Percentiles rank a stretch among this genome's conserved stretches.
Conservation (phyloP, 2,113 vertebrate species). For the Xiphophorus couchianus region DNA sequence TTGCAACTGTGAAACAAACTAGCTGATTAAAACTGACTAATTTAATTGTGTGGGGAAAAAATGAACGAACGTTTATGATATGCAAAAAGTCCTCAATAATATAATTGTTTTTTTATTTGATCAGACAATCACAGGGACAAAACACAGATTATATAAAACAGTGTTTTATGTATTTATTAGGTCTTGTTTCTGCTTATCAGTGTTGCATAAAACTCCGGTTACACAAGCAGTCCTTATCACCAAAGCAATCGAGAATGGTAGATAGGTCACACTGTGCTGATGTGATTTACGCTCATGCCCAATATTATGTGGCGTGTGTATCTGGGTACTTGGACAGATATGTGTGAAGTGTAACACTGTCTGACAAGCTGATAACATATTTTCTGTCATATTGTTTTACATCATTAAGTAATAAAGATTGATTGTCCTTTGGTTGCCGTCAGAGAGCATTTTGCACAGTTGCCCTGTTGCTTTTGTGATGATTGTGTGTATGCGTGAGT, state of each 20-base stretch:
- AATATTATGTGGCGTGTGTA: slow-evolving; percentile 30
- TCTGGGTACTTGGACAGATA: slow-evolving; percentile 7
- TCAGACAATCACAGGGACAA: not conserved
- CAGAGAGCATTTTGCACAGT: slow-evolving; percentile 43
- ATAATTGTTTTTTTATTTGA: not conserved
- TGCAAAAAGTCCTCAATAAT: not conserved
- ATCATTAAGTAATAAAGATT: slow-evolving; percentile 68
- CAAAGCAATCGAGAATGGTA: slow-evolving; percentile 18
- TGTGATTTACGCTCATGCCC: slow-evolving; percentile 39
- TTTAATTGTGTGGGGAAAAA: not conserved
- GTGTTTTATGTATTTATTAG: not conserved
- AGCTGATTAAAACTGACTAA: not conserved
- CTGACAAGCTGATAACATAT: slow-evolving; percentile 62
- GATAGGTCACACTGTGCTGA: slow-evolving; percentile 49
- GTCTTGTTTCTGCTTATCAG: slow-evolving; percentile 9
- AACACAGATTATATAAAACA: not conserved
- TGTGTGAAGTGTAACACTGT: slow-evolving; percentile 38
- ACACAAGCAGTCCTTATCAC: slow-evolving; percentile 18
- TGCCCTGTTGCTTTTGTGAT: slow-evolving; percentile 10
- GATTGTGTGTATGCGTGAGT: not conserved
- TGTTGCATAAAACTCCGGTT: slow-evolving; percentile 21
- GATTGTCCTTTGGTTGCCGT: slow-evolving; percentile 58
- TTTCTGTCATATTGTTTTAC: slow-evolving; percentile 56
- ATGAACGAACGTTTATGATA: not conserved
- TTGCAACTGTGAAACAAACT: not conserved